Evolutionary conservation across 2,797 vertebrate genomes (phyloP), one percentile per base, ranked within the genome.

Genomic region (Tadarida brasiliensis): DNA sequence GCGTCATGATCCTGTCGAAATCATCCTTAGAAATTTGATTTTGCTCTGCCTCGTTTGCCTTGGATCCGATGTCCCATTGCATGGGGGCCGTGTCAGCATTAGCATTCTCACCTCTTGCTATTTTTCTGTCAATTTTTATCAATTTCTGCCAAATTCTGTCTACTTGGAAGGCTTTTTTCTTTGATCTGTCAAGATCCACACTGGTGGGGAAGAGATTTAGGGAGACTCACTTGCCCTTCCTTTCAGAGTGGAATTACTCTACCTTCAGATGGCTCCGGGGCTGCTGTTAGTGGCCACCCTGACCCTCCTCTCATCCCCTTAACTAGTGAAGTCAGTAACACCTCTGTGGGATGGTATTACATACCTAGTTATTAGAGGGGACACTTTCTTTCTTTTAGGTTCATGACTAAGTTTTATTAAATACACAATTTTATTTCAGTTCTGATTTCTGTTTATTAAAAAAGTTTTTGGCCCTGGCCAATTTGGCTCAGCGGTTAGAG

Each of bases 121-220:
- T 24, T 70, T 67, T 84, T 73, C 71, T 88, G 51, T 88, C 39
- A 54, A 8, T 86, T 94, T 95, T 78, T 71, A 71, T 92, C 70
- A 20, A 11, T 44, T 84, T 89, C 68, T 78, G 35, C 51, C 77
- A 51, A 22, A 49, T 85, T 51, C 70, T 39, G 15, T 82, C 28
- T 65, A 4, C 30, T 24, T 33, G 33, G 11, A 59, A 74, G 44
- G 2, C 67, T 56, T 85, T 73, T 89, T 47, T 74, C n/a, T 93
- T 68, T 61, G 86, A n/a, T 71, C 14, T n/a, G 47, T 90, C 30
- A 28, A 24, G 87, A 16, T 65, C 44, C 49, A 33, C 44, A 28
- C 35, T 51, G 26, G 63, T 20, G 1, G 7, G n/a, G 30, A 90
- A 20, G 73, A 33, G 26, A 30, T 44, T 11, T 0, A 15, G 71